Evolutionary conservation across 2,888 invertebrate species (phyloP).

Genomic region (Cryptops parisi): DNA sequence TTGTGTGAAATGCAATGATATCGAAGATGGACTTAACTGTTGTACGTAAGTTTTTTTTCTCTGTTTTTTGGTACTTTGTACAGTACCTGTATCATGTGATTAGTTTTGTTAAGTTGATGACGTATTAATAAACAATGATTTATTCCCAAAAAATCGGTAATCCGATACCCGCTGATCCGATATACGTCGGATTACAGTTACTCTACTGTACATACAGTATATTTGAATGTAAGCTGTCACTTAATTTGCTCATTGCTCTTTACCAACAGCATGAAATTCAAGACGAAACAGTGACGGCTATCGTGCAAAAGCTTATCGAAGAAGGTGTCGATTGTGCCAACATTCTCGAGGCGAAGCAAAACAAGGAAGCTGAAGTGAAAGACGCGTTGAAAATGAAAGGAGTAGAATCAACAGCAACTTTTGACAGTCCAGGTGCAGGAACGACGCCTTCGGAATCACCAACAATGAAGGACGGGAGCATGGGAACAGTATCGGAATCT

Average conservation of each 20-base stretch:
- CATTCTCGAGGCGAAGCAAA: background rate
- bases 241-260: background rate
- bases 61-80: no score
- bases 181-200: no score
- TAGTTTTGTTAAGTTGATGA: no score
- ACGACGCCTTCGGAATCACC: background rate
- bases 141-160: no score
- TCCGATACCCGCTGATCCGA: no score
- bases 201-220: no score
- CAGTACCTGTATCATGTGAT: no score
- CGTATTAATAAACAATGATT: no score
- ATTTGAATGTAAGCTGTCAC: background rate
- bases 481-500: background rate
- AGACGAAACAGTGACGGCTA: background rate
- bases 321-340: constrained; percentile 5
- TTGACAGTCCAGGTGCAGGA: background rate
- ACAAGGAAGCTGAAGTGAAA: background rate
- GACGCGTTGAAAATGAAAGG: background rate
- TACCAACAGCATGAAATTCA: constrained; percentile 4
- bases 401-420: background rate
- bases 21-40: no score
- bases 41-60: no score
- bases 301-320: constrained; percentile 1
- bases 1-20: no score
- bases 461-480: background rate